A percentile compares a stretch with the other conserved stretches of the same genome.
Conservation (phyloP, 2,888 invertebrate species). For the Lepidonotus clava region DNA sequence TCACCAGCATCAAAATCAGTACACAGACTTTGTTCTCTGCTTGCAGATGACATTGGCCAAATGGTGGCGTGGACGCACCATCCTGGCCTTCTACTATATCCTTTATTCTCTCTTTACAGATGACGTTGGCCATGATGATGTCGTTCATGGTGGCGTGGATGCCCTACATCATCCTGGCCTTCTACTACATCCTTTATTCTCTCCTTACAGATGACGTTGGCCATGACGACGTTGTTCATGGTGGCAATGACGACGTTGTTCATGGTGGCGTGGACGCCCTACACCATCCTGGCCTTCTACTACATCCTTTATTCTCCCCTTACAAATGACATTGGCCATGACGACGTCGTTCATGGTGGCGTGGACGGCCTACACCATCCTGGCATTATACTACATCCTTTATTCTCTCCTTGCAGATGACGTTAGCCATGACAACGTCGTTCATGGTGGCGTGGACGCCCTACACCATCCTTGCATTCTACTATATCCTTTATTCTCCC, state of each 20-base stretch:
- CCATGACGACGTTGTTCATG: no score
- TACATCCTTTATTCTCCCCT: constrained; percentile 52
- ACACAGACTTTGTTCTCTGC: no score
- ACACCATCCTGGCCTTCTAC: constrained; percentile 64
- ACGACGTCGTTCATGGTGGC: constrained; percentile 63
- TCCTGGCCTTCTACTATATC: no score
- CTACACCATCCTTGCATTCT: constrained; percentile 64
- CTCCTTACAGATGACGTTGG: constrained; percentile 58
- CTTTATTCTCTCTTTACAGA: constrained; percentile 6
- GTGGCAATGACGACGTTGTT: constrained; percentile 65
- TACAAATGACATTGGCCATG: constrained; percentile 62
- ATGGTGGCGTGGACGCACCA: no score
- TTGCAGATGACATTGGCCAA: no score
- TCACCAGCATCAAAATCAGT: no score
- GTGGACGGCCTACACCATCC: constrained; percentile 66
- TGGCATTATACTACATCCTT: constrained; percentile 59
- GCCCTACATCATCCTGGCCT: constrained; percentile 65
- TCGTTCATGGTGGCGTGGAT: constrained; percentile 65
- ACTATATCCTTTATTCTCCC: no score
- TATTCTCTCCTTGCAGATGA: constrained; percentile 52
- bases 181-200: constrained; percentile 56
- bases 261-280: constrained; percentile 67
- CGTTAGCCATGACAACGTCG: constrained; percentile 64
- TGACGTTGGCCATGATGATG: constrained; percentile 63
- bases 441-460: constrained; percentile 67